Evolutionary conservation across 2,797 vertebrate genomes (phyloP).

Genomic region (Clarias fuscus): DNA sequence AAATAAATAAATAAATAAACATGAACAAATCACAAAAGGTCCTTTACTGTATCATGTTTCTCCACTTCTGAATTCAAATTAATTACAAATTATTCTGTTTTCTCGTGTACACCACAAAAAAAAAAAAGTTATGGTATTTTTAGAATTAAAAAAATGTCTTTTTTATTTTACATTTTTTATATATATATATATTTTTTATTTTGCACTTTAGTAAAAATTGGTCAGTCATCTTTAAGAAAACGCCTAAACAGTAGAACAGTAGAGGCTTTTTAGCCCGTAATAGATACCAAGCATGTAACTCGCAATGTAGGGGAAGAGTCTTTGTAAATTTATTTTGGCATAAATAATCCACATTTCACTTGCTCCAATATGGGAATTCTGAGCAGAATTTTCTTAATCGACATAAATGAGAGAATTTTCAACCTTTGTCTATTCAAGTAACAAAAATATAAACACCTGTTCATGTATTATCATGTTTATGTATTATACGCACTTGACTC

Average conservation of each 20-base stretch:
- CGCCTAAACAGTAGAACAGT: background rate
- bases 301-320: too few relatives aligned
- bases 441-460: background rate
- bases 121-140: too few relatives aligned
- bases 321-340: background rate
- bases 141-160: too few relatives aligned
- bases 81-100: background rate
- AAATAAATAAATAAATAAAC: background rate
- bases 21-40: background rate
- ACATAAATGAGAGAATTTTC: too few relatives aligned
- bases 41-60: background rate
- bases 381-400: background rate
- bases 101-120: too few relatives aligned
- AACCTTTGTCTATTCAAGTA: too few relatives aligned
- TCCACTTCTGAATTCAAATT: background rate
- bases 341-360: background rate
- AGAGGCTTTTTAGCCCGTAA: background rate
- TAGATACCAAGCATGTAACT: background rate
- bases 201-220: background rate
- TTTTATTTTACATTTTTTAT: too few relatives aligned
- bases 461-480: too few relatives aligned
- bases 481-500: too few relatives aligned
- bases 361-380: background rate
- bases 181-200: background rate
- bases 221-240: background rate